Evolutionary conservation across 1,140 invertebrate genomes (phyloP), one percentile per base, ranked within the genome.

Genomic region (Lerema accius): DNA sequence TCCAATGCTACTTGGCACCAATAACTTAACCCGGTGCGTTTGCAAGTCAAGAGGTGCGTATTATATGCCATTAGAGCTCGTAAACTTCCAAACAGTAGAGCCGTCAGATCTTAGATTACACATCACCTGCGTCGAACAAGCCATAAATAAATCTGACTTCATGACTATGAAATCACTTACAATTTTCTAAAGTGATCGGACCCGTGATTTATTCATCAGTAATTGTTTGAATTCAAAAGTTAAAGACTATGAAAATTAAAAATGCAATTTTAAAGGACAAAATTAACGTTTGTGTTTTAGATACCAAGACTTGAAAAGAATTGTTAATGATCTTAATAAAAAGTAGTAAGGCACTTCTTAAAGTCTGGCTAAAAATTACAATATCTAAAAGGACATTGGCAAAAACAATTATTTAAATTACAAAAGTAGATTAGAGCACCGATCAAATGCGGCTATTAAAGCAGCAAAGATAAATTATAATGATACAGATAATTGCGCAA

Each of bases 61-160:
- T 75, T 71, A 71, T 67, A 51, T 50, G 43, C 74, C 56, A 73
- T 76, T 73, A 76, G 62, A 60, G 65, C 55, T 73, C 74, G 65
- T 76, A 76, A 76, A 67, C 40, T 67, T 63, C 67, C 66, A 66
- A 65, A 69, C 65, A 46, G 68, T 63, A 56, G 63, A 58, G 56
- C 58, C 70, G 48, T 40, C 4, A 5, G n/a, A 40, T 46, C 39
- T 32, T 53, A 26, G 23, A 58, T 26, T 43, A 28, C 65, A 40
- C 63, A 61, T 37, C 37, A 68, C 59, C 39, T 61, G 53, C 10
- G 49, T 32, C 35, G 35, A 40, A 53, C 16, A 40, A 26, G 37
- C 13, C 35, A 40, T 53, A 40, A 53, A 14, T 53, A 40, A 53
- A 53, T 53, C 35, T 40, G 17, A 23, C 28, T 32, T 32, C 23